A percentile compares a stretch with the other conserved stretches of the same genome.
Evolutionary conservation across 2,797 vertebrate species (phyloP).

Genomic region (Poeciliopsis gracilis): DNA sequence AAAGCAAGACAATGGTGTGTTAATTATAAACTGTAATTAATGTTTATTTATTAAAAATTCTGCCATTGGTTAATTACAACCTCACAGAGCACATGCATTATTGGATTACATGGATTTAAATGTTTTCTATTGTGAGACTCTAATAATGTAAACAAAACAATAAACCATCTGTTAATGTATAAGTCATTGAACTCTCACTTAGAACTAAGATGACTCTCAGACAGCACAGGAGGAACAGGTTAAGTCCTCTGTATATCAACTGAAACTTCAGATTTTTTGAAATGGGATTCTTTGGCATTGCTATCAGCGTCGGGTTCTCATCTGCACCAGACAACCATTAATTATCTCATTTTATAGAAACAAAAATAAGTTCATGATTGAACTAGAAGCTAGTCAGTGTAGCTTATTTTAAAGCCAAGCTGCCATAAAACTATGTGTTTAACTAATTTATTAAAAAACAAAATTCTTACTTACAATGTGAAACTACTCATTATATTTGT

Average conservation of each 20-base stretch:
- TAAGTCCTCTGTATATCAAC: not conserved
- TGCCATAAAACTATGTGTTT: not conserved
- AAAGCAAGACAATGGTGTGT: not conserved
- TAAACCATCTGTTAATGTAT: not conserved
- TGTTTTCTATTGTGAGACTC: conserved; percentile 1
- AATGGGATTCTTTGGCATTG: not conserved
- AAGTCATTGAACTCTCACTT: not conserved
- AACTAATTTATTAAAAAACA: not conserved
- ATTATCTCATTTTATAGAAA: not conserved
- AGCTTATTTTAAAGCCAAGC: not conserved
- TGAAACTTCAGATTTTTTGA: not conserved
- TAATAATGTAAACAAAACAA: conserved; percentile 8
- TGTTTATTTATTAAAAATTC: conserved; percentile 8
- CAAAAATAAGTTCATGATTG: not conserved
- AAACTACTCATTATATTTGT: not conserved
- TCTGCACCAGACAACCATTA: not conserved
- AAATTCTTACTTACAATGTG: not conserved
- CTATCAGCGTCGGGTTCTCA: not conserved
- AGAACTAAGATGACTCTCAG: not conserved
- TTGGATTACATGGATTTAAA: conserved; percentile 2
- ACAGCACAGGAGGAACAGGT: not conserved
- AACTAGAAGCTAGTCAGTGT: not conserved
- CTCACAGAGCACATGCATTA: not conserved
- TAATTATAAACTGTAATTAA: not conserved
- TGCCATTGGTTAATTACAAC: not conserved